Evolutionary conservation across 2,888 invertebrate genomes (phyloP), one percentile per base, ranked within the genome.

Genomic region (Actias luna): DNA sequence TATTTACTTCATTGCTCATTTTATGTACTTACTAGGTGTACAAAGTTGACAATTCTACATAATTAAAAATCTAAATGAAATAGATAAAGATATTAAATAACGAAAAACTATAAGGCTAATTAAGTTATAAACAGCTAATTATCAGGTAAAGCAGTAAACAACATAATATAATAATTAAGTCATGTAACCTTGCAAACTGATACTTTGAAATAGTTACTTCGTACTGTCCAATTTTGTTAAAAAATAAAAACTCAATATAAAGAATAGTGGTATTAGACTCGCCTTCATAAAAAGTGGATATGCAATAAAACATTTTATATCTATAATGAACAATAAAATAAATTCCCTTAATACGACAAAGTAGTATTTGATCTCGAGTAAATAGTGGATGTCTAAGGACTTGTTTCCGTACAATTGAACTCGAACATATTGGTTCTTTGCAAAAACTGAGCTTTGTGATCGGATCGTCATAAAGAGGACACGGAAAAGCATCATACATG

Each of bases 391-490:
- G 80, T 74, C 74, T 72, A 69, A 82, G 77, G 77, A 76, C 80
- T 86, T 84, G 78, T 78, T 89, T 88, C 85, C 87, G 73, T 79
- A 81, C 88, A 87, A 89, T 89, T 88, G 87, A 83, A 80, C 82
- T 65, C 74, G 76, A 85, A 88, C 79, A 77, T 85, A 87, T 83
- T 73, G 80, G 65, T 70, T 71, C 69, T 65, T 72, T 71, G 74
- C 79, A 83, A 83, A 84, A 84, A 83, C 78, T 79, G 82, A 82
- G 79, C 83, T 79, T 81, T 78, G 78, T 79, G 72, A 70, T 70
- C 65, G 67, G 72, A 70, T 70, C 64, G 67, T 75, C 74, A 69
- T 76, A 74, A 72, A 74, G 69, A 70, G 76, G 75, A 74, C 33
- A 58, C 61, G 4, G 42, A 42, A 25, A 22, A 25, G 33, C 58